phyloP scores from a whole-genome alignment of 2,888 invertebrate genomes.

The Macrosoma leucophasiata region DNA sequence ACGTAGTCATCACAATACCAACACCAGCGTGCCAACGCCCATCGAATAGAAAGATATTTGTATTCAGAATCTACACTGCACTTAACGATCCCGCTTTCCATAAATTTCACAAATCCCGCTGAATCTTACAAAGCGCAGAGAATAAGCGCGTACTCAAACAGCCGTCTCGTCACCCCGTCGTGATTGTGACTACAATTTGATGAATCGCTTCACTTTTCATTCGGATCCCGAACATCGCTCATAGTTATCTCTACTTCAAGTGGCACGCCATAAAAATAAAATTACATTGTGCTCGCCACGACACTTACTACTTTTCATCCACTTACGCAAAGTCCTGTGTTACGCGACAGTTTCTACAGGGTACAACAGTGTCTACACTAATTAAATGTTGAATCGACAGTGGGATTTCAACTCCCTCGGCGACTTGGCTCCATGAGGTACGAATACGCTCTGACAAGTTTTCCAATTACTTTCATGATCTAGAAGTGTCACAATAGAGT shows the following conservation, averaged over 20 bases:
- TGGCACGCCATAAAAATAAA: constrained; percentile 1
- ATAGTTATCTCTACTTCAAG: not conserved
- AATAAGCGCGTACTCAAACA: constrained; percentile 38
- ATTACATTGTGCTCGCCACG: constrained; percentile 5
- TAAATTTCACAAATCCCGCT: constrained; percentile 46
- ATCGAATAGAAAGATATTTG: constrained; percentile 29
- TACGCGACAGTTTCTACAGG: constrained; percentile 32
- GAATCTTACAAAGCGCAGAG: constrained; percentile 38
- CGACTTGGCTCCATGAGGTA: constrained; percentile 24
- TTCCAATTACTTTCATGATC: constrained; percentile 41
- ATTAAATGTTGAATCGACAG: constrained; percentile 37
- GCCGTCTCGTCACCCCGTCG: constrained; percentile 47
- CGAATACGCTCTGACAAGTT: constrained; percentile 37
- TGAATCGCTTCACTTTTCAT: constrained; percentile 52
- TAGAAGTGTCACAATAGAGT: too few species aligned
- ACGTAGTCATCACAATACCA: not conserved
- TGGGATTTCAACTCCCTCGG: constrained; percentile 7
- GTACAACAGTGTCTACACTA: constrained; percentile 35
- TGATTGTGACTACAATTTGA: constrained; percentile 60
- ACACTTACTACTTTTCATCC: constrained; percentile 6
- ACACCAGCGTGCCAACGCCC: constrained; percentile 1
- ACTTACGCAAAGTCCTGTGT: constrained; percentile 23
- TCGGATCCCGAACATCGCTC: constrained; percentile 25
- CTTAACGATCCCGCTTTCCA: constrained; percentile 44
- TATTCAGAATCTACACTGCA: constrained; percentile 35